Percentiles rank a stretch among this genome's conserved stretches.
Evolutionary conservation across 2,888 invertebrate genomes (phyloP).

Genomic region (Aplocera efformata): DNA sequence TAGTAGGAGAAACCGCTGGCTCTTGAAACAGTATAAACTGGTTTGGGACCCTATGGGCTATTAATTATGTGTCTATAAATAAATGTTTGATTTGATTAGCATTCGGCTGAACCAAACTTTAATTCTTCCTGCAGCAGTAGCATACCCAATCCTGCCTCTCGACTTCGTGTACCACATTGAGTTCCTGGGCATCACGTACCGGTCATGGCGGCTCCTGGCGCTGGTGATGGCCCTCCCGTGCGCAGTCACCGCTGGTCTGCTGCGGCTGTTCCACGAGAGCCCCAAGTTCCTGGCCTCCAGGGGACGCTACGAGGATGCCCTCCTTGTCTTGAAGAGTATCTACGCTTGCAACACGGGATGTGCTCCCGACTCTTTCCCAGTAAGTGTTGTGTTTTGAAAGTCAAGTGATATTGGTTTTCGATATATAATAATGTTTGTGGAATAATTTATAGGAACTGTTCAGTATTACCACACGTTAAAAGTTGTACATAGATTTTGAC

Average conservation of each 20-base stretch:
- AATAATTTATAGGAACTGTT: too few species aligned
- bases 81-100: too few species aligned
- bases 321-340: slow-evolving; percentile 64
- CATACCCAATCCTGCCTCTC: slow-evolving; percentile 81
- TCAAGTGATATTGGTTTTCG: too few species aligned
- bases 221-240: slow-evolving; percentile 84
- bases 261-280: slow-evolving; percentile 85
- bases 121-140: slow-evolving; percentile 11
- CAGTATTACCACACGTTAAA: too few species aligned
- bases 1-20: too few species aligned
- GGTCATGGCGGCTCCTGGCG: slow-evolving; percentile 89
- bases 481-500: too few species aligned
- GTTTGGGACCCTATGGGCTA: too few species aligned
- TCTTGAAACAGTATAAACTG: too few species aligned
- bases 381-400: slow-evolving; percentile 40
- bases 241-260: slow-evolving; percentile 79
- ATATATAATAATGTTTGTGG: too few species aligned
- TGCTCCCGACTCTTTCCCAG: slow-evolving; percentile 55
- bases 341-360: slow-evolving; percentile 63
- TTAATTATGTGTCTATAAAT: too few species aligned
- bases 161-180: slow-evolving; percentile 62
- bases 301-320: slow-evolving; percentile 79
- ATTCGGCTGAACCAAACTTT: not conserved
- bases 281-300: slow-evolving; percentile 87
- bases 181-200: slow-evolving; percentile 77